Evolutionary conservation across 2,888 invertebrate species (phyloP).

Genomic region (Teleogryllus oceanicus): DNA sequence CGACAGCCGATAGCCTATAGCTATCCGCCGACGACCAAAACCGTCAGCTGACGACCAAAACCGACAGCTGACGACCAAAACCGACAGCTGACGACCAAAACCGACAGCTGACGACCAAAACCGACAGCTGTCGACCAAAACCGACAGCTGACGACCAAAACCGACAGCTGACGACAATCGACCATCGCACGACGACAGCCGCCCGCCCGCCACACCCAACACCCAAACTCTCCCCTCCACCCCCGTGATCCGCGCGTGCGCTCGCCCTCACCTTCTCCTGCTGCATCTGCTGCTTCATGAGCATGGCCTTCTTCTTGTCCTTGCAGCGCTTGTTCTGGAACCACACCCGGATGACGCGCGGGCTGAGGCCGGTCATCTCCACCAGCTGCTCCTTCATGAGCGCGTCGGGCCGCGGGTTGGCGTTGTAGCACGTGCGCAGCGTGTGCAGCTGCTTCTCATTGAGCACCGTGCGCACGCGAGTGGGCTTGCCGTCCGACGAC

Average conservation of each 20-base stretch:
- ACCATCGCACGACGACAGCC: too few species aligned
- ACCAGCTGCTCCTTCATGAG: slow-evolving; percentile 99
- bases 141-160: too few species aligned
- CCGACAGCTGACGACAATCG: too few species aligned
- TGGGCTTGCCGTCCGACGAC: slow-evolving; percentile 83
- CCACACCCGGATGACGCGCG: slow-evolving; percentile 98
- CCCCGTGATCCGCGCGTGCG: background rate
- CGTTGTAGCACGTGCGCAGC: slow-evolving; percentile 93
- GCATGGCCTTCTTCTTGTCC: slow-evolving; percentile 94
- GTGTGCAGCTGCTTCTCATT: slow-evolving; percentile 99
- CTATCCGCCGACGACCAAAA: too few species aligned
- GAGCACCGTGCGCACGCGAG: slow-evolving; percentile 96
- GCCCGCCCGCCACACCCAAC: too few species aligned
- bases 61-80: too few species aligned
- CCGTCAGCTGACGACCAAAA: too few species aligned
- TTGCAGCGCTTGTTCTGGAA: slow-evolving; percentile 98
- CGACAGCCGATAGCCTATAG: too few species aligned
- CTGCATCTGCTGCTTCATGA: slow-evolving; percentile 96
- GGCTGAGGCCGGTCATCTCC: slow-evolving; percentile 97
- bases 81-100: too few species aligned
- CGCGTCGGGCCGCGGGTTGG: slow-evolving; percentile 97
- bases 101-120: too few species aligned
- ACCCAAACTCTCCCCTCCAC: too few species aligned
- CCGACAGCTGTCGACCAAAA: too few species aligned
- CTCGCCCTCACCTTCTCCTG: slow-evolving; percentile 84